Percentiles rank a stretch among this genome's conserved stretches.
phyloP scores from a whole-genome alignment of 2,113 vertebrate genomes.

The Dicerorhinus sumatrensis region DNA sequence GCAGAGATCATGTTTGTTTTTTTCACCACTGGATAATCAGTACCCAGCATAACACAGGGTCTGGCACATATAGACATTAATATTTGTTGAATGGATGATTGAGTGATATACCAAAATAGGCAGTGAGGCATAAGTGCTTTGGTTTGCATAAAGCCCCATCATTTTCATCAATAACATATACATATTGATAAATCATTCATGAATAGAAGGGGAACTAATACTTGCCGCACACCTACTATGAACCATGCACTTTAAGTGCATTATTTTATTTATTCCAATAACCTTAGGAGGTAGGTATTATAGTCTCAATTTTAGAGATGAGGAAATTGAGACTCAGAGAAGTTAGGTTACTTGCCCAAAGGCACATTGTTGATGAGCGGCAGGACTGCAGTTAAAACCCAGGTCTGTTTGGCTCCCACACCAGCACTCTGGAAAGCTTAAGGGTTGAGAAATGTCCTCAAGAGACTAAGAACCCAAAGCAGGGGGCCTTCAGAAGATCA shows the following conservation, averaged over 20 bases:
- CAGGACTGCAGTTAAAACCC: neutral
- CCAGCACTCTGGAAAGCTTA: neutral
- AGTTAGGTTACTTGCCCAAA: slow-evolving; percentile 5
- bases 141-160: neutral
- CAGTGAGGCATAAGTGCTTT: neutral
- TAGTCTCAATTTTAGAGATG: neutral
- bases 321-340: slow-evolving; percentile 37
- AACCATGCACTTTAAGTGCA: neutral
- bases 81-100: neutral
- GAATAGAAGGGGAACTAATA: neutral
- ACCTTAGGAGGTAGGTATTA: neutral
- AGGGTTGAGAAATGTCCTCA: neutral
- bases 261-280: slow-evolving; percentile 35
- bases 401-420: neutral
- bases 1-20: neutral
- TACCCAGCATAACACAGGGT: neutral
- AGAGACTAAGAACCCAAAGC: neutral
- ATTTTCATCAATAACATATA: neutral
- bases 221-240: neutral
- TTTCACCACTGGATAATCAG: neutral
- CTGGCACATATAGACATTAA: neutral
- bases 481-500: neutral
- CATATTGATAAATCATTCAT: neutral
- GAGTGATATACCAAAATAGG: neutral
- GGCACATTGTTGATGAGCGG: neutral